phyloP scores from a whole-genome alignment of 2,797 vertebrate species.

The Myotis vivesi region DNA sequence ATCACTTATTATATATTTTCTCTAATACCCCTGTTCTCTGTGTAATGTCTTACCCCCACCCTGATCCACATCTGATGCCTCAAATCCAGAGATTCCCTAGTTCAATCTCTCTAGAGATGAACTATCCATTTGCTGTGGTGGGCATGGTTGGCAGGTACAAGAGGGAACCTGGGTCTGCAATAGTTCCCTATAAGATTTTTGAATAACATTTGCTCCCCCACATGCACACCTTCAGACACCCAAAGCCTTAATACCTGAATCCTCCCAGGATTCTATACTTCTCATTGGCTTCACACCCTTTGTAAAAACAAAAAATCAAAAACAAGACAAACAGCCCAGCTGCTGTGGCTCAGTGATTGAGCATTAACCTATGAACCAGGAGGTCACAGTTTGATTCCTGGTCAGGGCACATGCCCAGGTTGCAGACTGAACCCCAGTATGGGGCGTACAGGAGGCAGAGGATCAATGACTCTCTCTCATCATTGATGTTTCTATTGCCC shows the following conservation, averaged over 20 bases:
- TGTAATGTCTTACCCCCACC: background rate
- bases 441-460: too few species aligned
- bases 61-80: background rate
- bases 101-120: background rate
- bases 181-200: background rate
- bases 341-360: too few species aligned
- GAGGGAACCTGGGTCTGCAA: background rate
- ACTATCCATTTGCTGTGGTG: background rate
- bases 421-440: too few species aligned
- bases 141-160: background rate
- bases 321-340: too few species aligned
- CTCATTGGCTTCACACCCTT: background rate
- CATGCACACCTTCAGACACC: background rate
- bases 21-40: background rate
- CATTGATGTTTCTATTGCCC: too few species aligned
- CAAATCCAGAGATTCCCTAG: background rate
- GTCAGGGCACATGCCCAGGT: too few species aligned
- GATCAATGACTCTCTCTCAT: too few species aligned
- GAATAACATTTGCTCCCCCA: background rate
- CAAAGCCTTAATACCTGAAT: background rate
- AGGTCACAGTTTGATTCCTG: too few species aligned
- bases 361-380: too few species aligned
- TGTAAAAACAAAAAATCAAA: background rate
- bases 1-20: background rate
- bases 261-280: background rate